Evolutionary conservation across 2,888 invertebrate genomes (phyloP).

Genomic region (Lasiommata megera): DNA sequence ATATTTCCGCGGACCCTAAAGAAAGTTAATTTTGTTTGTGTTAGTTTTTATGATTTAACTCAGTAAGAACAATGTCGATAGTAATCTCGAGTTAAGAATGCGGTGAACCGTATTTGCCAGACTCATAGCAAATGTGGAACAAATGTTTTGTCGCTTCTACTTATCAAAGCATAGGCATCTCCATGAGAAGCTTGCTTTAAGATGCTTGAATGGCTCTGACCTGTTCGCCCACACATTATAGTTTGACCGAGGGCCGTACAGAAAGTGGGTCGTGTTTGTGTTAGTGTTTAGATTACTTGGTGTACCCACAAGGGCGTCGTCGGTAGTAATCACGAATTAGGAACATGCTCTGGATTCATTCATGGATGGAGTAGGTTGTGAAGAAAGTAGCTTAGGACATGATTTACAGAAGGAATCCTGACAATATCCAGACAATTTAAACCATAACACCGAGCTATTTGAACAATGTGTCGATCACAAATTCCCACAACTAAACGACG

Average conservation of each 20-base stretch:
- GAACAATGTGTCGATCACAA: not conserved
- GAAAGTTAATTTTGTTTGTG: too few species aligned
- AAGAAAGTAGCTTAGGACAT: not conserved
- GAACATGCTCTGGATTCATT: not conserved
- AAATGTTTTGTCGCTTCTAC: too few species aligned
- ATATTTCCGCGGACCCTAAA: too few species aligned
- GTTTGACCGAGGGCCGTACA: not conserved
- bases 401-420: too few species aligned
- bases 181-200: not conserved
- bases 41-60: too few species aligned
- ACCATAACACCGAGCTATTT: not conserved
- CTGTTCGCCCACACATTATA: conserved; percentile 1
- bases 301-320: not conserved
- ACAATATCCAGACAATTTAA: too few species aligned
- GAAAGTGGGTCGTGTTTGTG: conserved; percentile 9
- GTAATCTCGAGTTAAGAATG: too few species aligned
- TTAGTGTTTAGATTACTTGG: not conserved
- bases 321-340: not conserved
- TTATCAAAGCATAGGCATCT: too few species aligned
- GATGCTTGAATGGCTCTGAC: conserved; percentile 8
- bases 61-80: too few species aligned
- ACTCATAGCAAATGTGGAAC: too few species aligned
- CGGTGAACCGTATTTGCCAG: too few species aligned
- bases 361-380: not conserved
- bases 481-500: not conserved